Conservation (phyloP, 2,888 invertebrate genomes). For the Amphipyra tragopoginis region DNA sequence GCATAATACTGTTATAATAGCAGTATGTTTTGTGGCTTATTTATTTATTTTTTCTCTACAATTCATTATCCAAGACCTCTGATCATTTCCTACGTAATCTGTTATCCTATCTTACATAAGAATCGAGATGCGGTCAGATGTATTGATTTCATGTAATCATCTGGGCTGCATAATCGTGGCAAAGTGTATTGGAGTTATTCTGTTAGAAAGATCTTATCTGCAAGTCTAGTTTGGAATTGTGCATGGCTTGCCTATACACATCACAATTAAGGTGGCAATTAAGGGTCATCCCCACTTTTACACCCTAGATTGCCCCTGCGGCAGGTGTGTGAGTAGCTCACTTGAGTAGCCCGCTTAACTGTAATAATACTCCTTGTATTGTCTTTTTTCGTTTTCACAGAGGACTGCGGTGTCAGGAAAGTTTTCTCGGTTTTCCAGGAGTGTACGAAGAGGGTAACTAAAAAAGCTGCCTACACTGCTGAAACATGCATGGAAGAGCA, state of each 20-base stretch:
- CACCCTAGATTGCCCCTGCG: too few species aligned
- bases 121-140: background rate
- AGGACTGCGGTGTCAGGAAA: constrained; percentile 68
- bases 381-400: constrained; percentile 59
- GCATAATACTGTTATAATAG: background rate
- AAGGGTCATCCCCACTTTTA: too few species aligned
- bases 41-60: background rate
- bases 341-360: too few species aligned
- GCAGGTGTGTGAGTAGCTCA: too few species aligned
- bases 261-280: too few species aligned
- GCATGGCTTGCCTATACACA: too few species aligned
- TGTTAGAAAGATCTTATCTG: too few species aligned
- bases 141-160: constrained; percentile 5
- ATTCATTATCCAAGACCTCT: background rate
- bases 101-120: background rate
- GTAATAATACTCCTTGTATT: too few species aligned
- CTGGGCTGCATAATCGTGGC: background rate
- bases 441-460: constrained; percentile 70
- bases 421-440: constrained; percentile 57
- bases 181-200: too few species aligned
- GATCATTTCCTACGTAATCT: too few species aligned
- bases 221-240: too few species aligned
- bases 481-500: constrained; percentile 81
- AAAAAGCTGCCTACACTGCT: constrained; percentile 66
- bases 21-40: background rate